These are phyloP conservation scores for Lacerta viridis DNA, from an alignment of 2,797 vertebrate genomes.

Conservation along the genomic window DNA sequence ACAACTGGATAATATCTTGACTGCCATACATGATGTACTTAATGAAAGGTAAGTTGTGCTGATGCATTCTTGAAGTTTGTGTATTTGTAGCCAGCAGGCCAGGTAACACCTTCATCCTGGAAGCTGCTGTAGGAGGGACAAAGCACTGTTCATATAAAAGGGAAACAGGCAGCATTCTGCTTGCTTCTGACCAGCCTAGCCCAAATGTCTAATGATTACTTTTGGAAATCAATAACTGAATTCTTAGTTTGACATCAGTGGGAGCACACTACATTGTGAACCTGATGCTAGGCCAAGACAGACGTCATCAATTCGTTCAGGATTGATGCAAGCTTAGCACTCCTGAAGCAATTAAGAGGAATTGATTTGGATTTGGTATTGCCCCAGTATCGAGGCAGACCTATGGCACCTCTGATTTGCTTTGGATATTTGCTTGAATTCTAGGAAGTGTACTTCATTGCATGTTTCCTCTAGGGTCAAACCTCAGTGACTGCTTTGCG, in stretches of 20 bases:
- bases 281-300: background rate
- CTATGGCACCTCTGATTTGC: too few species aligned
- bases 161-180: too few species aligned
- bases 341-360: too few species aligned
- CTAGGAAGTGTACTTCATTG: background rate
- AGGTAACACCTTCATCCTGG: background rate
- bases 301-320: background rate
- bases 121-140: background rate
- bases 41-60: slow-evolving; percentile 92
- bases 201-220: background rate
- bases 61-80: background rate
- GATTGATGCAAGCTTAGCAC: background rate
- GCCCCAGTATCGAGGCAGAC: background rate
- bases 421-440: background rate
- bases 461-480: background rate
- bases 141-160: background rate
- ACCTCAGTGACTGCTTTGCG: background rate
- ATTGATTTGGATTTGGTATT: background rate
- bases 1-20: slow-evolving; percentile 97
- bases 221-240: background rate
- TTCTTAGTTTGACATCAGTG: background rate
- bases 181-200: background rate
- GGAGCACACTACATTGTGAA: background rate
- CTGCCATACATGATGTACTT: slow-evolving; percentile 95
- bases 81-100: background rate